A percentile compares a stretch with the other conserved stretches of the same genome.
phyloP scores from a whole-genome alignment of 2,888 invertebrate species.

The Agriopis aurantiaria region DNA sequence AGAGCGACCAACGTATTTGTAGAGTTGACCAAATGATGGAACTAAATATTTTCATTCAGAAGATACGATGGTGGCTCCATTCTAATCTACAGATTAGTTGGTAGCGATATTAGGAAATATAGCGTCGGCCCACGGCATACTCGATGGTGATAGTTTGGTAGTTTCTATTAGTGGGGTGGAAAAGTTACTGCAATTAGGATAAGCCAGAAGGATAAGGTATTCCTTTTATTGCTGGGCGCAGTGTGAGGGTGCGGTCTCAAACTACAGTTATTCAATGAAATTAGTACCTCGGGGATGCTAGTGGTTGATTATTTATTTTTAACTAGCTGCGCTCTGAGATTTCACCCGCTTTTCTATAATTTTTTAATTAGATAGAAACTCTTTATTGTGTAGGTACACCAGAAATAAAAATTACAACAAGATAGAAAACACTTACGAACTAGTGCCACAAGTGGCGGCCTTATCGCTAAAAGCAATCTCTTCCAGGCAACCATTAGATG shows the following conservation, averaged over 20 bases:
- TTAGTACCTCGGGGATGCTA: not conserved
- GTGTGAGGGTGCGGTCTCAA: not conserved
- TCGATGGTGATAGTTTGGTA: constrained; percentile 9
- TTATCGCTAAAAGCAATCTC: too few relatives aligned
- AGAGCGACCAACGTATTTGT: too few relatives aligned
- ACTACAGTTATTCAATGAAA: constrained; percentile 7
- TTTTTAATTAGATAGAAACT: too few relatives aligned
- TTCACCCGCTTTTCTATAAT: too few relatives aligned
- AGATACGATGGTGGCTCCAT: not conserved
- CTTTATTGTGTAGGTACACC: too few relatives aligned
- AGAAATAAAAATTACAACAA: too few relatives aligned
- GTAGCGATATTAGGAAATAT: constrained; percentile 26
- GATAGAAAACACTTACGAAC: too few relatives aligned
- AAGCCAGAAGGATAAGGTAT: constrained; percentile 28
- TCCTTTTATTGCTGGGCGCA: constrained; percentile 19
- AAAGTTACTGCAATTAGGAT: constrained; percentile 35
- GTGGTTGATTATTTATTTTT: not conserved
- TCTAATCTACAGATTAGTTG: not conserved
- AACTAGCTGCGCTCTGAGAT: not conserved
- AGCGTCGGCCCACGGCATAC: constrained; percentile 34
- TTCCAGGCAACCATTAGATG: too few relatives aligned
- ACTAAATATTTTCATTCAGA: not conserved
- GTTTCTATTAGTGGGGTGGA: constrained; percentile 18
- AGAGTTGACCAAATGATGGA: too few relatives aligned
- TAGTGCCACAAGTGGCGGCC: too few relatives aligned